Evolutionary conservation across 2,113 vertebrate genomes (phyloP), one percentile per base, ranked within the genome.

Genomic region (Perca flavescens): DNA sequence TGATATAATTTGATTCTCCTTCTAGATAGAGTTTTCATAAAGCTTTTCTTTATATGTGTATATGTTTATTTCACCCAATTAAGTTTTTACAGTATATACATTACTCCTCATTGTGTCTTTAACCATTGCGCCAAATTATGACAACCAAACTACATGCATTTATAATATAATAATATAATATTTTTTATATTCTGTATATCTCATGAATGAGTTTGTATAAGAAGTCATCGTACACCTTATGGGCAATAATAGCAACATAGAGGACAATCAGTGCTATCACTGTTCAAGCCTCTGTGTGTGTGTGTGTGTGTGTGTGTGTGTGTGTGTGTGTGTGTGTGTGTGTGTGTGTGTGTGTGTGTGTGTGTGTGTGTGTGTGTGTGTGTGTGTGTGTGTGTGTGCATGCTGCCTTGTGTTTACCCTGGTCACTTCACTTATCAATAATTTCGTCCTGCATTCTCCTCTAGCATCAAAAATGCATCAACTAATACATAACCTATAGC

Each of bases 211-310:
- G 22, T 54, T 47, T 22, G 10, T 31, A 34, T 52, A 46, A 34
- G 6, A 53, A 47, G 4, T 43, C 53, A 46, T 1, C 10, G 22
- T 43, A 21, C 68, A 71, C 13, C 36, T 53, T 52, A 83, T 36
- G 68, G 3, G 10, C 19, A 31, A 31, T 28, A 47, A 70, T 53
- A 40, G 36, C 61, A 54, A 56, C 46, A 52, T 34, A 72, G 58
- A 66, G 19, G 62, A 67, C 31, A 80, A 58, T 72, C 58, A 58
- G 66, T 65, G 57, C 22, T 12, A 40, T 52, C 52, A 53, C 14
- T 25, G 64, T 25, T 64, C 52, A 58, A 76, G 61, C 53, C n/a
- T 25, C 34, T 34, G 34, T 34, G 34, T 34, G 34, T 34, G 34
- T 34, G 5, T 31, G 31, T 31, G 31, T 31, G 31, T 31, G 31